phyloP scores from a whole-genome alignment of 2,888 invertebrate species.

The Polia nebulosa region DNA sequence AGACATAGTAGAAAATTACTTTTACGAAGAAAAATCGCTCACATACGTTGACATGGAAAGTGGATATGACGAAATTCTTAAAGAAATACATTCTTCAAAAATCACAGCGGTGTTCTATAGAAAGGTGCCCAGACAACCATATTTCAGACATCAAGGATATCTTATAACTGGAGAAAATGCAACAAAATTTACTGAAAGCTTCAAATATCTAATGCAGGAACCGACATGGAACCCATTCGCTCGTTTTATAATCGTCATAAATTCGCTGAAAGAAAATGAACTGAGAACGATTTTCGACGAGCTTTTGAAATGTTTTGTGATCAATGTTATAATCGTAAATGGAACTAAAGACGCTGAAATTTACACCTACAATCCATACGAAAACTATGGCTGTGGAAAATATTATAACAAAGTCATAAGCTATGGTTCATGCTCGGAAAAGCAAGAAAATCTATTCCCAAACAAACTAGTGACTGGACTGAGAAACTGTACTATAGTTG shows the following conservation, averaged over 20 bases:
- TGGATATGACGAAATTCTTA: conserved; percentile 31
- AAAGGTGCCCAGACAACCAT: neutral
- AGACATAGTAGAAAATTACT: conserved; percentile 43
- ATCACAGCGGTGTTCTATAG: conserved; percentile 20
- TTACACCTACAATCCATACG: conserved; percentile 78
- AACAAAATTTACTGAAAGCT: conserved; percentile 57
- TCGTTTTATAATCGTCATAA: conserved; percentile 70
- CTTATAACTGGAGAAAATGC: conserved; percentile 63
- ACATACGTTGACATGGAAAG: conserved; percentile 43
- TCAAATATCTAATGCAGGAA: conserved; percentile 63
- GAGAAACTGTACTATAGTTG: conserved; percentile 72
- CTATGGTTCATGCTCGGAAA: conserved; percentile 71
- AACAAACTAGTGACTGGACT: conserved; percentile 71
- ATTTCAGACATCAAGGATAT: conserved; percentile 61
- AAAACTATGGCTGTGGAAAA: conserved; percentile 78
- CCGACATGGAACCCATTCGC: conserved; percentile 74
- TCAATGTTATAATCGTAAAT: conserved; percentile 72
- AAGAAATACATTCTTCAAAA: conserved; percentile 36
- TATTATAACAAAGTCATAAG: conserved; percentile 70
- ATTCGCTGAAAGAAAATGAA: conserved; percentile 47
- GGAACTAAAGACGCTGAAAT: conserved; percentile 67
- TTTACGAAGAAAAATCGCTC: conserved; percentile 12
- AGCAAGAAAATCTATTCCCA: conserved; percentile 63
- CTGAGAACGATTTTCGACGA: conserved; percentile 70
- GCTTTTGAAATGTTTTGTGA: conserved; percentile 67